Evolutionary conservation across 1,140 invertebrate genomes (phyloP).

Genomic region (Chionoecetes opilio): DNA sequence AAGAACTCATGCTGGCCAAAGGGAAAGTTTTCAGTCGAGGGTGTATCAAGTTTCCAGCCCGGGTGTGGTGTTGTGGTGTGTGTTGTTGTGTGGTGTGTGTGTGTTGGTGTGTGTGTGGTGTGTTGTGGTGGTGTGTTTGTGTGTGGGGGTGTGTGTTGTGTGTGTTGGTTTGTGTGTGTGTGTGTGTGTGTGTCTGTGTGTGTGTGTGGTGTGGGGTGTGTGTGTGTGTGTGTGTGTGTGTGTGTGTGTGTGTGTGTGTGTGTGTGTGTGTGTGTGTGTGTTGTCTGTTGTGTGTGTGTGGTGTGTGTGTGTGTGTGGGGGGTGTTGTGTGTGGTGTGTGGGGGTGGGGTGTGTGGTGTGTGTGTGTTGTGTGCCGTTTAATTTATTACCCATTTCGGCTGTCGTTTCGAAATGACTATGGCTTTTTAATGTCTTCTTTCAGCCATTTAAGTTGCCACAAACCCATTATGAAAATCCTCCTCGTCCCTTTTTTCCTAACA

Average conservation of each 20-base stretch:
- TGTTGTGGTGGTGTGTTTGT: background rate
- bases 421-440: background rate
- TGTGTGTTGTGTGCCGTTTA: too few species aligned
- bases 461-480: background rate
- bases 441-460: background rate
- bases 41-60: background rate
- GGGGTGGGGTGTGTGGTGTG: too few species aligned
- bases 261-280: background rate
- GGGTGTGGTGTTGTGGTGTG: background rate
- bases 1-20: background rate
- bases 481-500: background rate
- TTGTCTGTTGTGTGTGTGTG: background rate
- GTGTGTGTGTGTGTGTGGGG: too few species aligned
- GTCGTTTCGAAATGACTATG: background rate
- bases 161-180: too few species aligned
- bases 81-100: background rate
- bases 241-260: conserved; percentile 11
- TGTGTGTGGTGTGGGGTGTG: too few species aligned
- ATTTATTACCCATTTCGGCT: too few species aligned
- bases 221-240: background rate
- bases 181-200: too few species aligned
- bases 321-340: too few species aligned
- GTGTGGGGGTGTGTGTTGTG: too few species aligned
- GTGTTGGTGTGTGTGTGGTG: background rate
- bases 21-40: background rate